Evolutionary conservation across 2,888 invertebrate species (phyloP).

Genomic region (Penaeus monodon): DNA sequence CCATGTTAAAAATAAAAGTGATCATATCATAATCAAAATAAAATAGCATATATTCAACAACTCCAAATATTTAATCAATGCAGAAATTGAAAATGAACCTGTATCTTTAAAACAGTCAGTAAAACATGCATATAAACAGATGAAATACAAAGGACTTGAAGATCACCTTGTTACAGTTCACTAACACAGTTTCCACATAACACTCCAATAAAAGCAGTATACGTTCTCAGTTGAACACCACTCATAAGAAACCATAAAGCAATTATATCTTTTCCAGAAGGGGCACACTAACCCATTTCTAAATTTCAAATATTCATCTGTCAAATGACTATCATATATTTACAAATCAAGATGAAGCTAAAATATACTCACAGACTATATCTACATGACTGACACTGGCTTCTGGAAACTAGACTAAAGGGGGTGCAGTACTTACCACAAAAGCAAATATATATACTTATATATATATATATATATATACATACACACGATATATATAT

Average conservation of each 20-base stretch:
- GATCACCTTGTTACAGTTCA: no score
- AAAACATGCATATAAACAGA: no score
- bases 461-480: conserved; percentile 25
- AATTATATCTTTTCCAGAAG: conserved; percentile 12
- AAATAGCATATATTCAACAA: no score
- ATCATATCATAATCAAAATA: no score
- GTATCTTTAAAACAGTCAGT: no score
- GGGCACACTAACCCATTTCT: conserved; percentile 6
- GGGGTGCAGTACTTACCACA: conserved; percentile 34
- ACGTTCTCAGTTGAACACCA: neutral
- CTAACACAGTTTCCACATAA: no score
- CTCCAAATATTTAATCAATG: no score
- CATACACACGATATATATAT: conserved; percentile 32
- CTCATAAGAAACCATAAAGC: neutral
- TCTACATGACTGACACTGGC: conserved; percentile 20
- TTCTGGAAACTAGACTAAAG: conserved; percentile 18
- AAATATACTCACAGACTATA: conserved; percentile 22
- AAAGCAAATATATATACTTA: conserved; percentile 28
- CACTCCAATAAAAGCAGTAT: neutral
- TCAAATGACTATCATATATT: conserved; percentile 8
- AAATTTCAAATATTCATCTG: conserved; percentile 13
- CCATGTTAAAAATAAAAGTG: no score
- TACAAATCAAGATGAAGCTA: conserved; percentile 15
- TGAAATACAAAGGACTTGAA: no score
- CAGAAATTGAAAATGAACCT: no score